These are phyloP conservation scores for Erebia palarica DNA, from an alignment of 2,888 invertebrate genomes.

Conservation along the genomic window DNA sequence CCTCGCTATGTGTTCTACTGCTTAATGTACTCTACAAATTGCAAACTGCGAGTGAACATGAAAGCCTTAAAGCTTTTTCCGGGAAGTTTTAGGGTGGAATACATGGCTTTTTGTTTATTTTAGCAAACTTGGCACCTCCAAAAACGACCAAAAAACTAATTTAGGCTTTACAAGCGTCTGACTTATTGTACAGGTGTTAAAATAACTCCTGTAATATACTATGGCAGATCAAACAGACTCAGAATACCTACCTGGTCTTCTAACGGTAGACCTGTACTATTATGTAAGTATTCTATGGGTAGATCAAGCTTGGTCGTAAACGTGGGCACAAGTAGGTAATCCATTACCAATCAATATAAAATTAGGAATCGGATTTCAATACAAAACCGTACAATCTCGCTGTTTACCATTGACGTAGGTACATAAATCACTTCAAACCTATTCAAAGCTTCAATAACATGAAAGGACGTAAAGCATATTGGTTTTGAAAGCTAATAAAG, in stretches of 20 bases:
- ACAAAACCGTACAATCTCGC: constrained; percentile 27
- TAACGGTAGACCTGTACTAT: too few species aligned
- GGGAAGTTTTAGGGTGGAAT: not conserved
- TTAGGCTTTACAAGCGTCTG: too few species aligned
- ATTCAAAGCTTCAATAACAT: constrained; percentile 36
- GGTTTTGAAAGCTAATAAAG: constrained; percentile 47
- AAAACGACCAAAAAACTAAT: not conserved
- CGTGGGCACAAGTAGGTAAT: not conserved
- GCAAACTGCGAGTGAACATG: constrained; percentile 14
- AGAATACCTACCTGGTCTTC: too few species aligned
- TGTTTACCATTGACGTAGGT: constrained; percentile 29
- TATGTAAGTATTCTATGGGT: too few species aligned
- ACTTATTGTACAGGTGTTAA: too few species aligned
- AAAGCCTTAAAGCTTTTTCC: not conserved
- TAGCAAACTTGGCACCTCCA: not conserved
- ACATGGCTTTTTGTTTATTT: not conserved
- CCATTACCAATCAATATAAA: not conserved
- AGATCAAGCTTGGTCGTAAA: too few species aligned
- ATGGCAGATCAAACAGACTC: too few species aligned
- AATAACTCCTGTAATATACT: too few species aligned
- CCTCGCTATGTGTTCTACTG: constrained; percentile 14
- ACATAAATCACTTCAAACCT: constrained; percentile 36
- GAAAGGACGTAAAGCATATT: constrained; percentile 39
- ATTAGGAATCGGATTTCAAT: constrained; percentile 19
- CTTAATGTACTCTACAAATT: constrained; percentile 17